A percentile compares a stretch with the other conserved stretches of the same genome.
Evolutionary conservation across 1,140 invertebrate species (phyloP).

Genomic region (Cydia strobilella): DNA sequence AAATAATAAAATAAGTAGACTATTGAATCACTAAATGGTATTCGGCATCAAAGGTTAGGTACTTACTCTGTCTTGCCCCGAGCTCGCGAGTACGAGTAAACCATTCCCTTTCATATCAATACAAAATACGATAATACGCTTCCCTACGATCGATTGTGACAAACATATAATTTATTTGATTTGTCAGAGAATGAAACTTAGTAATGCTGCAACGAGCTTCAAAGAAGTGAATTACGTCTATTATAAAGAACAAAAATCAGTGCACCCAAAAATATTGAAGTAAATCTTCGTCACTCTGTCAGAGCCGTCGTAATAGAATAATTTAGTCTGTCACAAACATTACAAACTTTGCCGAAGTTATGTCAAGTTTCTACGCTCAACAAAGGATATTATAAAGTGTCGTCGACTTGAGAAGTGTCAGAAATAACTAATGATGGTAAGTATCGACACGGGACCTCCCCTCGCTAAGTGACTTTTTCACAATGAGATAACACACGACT

Average conservation of each 20-base stretch:
- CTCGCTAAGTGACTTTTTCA: constrained; percentile 33
- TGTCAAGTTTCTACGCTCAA: constrained; percentile 29
- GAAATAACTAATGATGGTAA: constrained; percentile 37
- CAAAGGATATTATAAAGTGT: constrained; percentile 37
- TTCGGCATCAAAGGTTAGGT: no score
- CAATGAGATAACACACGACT: constrained; percentile 22
- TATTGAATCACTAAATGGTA: no score
- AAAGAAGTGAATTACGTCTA: background rate
- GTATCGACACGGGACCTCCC: constrained; percentile 33
- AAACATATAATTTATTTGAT: background rate
- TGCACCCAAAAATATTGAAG: constrained; percentile 29
- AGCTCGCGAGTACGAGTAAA: no score
- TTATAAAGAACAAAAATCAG: background rate
- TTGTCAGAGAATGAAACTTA: no score
- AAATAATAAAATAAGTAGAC: no score
- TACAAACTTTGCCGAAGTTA: constrained; percentile 30
- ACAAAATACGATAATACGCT: no score
- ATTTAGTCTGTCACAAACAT: constrained; percentile 36
- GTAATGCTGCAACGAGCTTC: background rate
- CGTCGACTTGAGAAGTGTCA: constrained; percentile 19
- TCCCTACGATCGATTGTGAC: background rate
- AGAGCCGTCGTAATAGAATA: constrained; percentile 30
- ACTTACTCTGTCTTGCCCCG: no score
- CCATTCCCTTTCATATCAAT: no score
- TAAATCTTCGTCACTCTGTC: constrained; percentile 31